Base-by-base conservation (phyloP, 2,797 vertebrate species). In the Sebastiscus tertius region DNA sequence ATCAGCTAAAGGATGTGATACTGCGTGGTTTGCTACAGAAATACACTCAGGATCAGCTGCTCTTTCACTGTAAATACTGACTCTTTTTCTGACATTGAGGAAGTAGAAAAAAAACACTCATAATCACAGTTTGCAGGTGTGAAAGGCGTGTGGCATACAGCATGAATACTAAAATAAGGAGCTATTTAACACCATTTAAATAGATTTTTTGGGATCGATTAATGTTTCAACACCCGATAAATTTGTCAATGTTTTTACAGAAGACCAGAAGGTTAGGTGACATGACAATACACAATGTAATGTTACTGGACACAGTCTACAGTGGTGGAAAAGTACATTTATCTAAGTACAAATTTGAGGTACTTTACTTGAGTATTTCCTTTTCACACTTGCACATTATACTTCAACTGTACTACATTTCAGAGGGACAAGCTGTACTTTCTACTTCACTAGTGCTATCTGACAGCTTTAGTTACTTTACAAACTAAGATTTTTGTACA, bases 191-290 rank as follows among this genome's bases (percentile, higher is more conserved):
- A 42, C 14, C 6, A 42, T 42, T 42, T 42, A 16, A 42, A 42
- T 42, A 42, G 14, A 42, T 42, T 42, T 10, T 42, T 14, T 1
- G 13, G 14, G 13, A 42, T 42, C 6, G 0, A 42, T 42, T 42
- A 0, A 14, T 42, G 39, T 42, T 42, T 42, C 39, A 6, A 42
- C 39, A 42, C 39, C 39, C 39, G 6, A 16, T 2, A 42, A 0
- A 42, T 42, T 42, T 42, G 39, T 42, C 14, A 42, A 42, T 42
- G 39, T 42, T 42, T 42, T 14, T 14, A 42, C 14, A 42, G 39
- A 42, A 42, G 39, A 42, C 39, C 39, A 1, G 2, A 42, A 42
- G 0, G 39, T 42, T 14, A 42, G 39, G 14, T 42, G 39, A 42
- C 39, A 16, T 0, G 39, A 42, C 14, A 42, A 42, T 42, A 42